A percentile compares a stretch with the other conserved stretches of the same genome.
Evolutionary conservation across 2,113 vertebrate species (phyloP).

Genomic region (Vidua chalybeata): DNA sequence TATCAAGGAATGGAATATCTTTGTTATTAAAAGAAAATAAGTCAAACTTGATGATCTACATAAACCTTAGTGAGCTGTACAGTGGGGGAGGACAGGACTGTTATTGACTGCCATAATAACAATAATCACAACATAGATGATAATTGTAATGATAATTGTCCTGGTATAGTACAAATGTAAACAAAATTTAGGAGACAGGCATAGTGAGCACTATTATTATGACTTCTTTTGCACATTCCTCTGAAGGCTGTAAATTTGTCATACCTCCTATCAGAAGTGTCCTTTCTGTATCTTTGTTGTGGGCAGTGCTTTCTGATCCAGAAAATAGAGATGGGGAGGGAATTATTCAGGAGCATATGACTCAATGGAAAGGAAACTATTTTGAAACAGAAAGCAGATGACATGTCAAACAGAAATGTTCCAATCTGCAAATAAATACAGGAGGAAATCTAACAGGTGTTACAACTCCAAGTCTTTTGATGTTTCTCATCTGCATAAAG

Average conservation of each 20-base stretch:
- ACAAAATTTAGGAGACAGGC: neutral
- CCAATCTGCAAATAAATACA: neutral
- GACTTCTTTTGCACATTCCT: neutral
- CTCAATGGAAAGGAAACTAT: conserved; percentile 1
- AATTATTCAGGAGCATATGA: neutral
- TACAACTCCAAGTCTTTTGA: neutral
- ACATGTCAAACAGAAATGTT: neutral
- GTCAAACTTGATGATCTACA: neutral
- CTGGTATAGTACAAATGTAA: neutral
- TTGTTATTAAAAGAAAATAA: neutral
- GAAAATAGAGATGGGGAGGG: neutral
- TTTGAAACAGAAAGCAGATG: conserved; percentile 28
- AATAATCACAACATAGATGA: neutral
- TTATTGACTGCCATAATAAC: neutral
- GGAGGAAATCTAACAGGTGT: neutral
- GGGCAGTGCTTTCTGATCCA: neutral
- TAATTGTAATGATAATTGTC: neutral
- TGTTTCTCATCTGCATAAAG: conserved; percentile 21
- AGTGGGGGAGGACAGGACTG: neutral
- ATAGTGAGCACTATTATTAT: neutral
- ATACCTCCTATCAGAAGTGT: neutral
- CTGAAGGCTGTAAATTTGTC: neutral
- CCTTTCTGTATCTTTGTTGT: neutral
- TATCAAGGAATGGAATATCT: neutral
- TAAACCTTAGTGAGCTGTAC: neutral